Conservation (phyloP, 2,888 invertebrate genomes). For the Callinectes sapidus region DNA sequence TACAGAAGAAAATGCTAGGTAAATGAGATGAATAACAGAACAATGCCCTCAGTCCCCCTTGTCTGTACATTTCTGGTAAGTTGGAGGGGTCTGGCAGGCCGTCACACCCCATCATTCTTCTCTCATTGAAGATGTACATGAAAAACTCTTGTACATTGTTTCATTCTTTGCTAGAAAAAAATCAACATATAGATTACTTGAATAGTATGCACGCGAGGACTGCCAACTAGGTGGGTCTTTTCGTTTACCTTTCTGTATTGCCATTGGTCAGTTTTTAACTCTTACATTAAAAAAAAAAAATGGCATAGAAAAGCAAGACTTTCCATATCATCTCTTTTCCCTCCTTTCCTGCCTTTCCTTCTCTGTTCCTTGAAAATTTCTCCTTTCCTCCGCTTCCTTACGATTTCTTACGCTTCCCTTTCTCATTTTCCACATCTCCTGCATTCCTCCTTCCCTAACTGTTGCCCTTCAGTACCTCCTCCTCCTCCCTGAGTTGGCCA, state of each 20-base stretch:
- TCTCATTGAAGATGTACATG: conserved; percentile 67
- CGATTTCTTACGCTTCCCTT: too few species aligned
- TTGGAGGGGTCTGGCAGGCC: conserved; percentile 73
- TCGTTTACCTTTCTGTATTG: too few species aligned
- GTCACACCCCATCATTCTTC: conserved; percentile 73
- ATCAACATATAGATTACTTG: neutral
- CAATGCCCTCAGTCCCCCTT: neutral
- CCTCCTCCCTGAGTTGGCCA: conserved; percentile 59
- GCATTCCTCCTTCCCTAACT: neutral
- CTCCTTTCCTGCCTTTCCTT: neutral
- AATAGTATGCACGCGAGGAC: neutral
- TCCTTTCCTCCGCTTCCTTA: too few species aligned
- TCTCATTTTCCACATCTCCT: neutral
- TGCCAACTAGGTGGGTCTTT: too few species aligned
- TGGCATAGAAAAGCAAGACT: too few species aligned
- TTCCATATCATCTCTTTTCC: neutral
- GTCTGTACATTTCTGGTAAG: conserved; percentile 68
- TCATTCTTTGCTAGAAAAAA: neutral
- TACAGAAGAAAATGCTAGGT: neutral
- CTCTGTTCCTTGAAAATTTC: neutral
- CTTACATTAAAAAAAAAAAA: too few species aligned
- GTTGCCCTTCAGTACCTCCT: conserved; percentile 49
- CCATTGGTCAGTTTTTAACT: too few species aligned
- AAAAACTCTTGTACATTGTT: neutral
- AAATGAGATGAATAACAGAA: neutral